Evolutionary conservation across 2,888 invertebrate species (phyloP).

Genomic region (Ornithoptera alexandrae): DNA sequence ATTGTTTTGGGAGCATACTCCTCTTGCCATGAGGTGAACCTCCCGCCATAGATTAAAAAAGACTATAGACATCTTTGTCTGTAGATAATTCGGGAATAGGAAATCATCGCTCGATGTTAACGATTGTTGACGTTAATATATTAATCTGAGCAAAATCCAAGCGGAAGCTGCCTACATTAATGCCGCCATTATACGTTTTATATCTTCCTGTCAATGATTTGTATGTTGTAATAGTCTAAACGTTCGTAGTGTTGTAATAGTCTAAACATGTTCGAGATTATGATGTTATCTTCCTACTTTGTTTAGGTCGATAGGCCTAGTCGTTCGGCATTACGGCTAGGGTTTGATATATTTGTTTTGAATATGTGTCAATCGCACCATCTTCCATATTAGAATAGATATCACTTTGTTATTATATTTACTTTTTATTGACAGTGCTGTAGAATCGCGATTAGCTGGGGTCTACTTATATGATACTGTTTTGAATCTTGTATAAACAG

Average conservation of each 20-base stretch:
- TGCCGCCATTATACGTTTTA: conserved; percentile 57
- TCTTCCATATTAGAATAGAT: background rate
- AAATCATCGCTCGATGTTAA: conserved; percentile 70
- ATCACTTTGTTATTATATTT: background rate
- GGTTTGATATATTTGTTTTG: background rate
- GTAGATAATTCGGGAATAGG: conserved; percentile 47
- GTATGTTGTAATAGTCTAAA: conserved; percentile 34
- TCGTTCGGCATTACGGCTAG: background rate
- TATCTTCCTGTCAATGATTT: conserved; percentile 53
- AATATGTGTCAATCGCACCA: background rate
- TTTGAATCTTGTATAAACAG: no score
- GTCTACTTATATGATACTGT: background rate
- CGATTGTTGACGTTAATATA: conserved; percentile 69
- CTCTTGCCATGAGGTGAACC: no score
- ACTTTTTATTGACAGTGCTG: background rate
- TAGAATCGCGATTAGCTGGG: background rate
- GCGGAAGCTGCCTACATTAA: conserved; percentile 76
- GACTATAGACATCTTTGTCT: background rate
- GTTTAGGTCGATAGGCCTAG: background rate
- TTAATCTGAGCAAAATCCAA: conserved; percentile 71
- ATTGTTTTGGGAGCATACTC: no score
- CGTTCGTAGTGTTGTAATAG: conserved; percentile 34
- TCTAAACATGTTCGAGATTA: conserved; percentile 11
- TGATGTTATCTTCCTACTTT: conserved; percentile 15
- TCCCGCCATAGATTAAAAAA: no score